Evolutionary conservation across 2,113 vertebrate genomes (phyloP), one percentile per base, ranked within the genome.

Genomic region (Chaenogobius annularis): DNA sequence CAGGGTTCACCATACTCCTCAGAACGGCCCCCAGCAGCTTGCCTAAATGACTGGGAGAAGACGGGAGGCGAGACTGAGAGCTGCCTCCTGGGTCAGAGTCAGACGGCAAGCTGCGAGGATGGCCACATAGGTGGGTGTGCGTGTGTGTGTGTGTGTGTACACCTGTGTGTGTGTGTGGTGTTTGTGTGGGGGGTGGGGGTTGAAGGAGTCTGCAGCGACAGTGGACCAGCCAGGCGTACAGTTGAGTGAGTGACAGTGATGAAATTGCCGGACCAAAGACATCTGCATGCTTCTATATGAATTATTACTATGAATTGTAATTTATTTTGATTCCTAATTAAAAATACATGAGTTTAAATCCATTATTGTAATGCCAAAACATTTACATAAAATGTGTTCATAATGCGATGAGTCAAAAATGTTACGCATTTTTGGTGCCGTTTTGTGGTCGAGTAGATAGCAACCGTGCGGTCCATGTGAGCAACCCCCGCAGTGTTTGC

Each of bases 21-120:
- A 0, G 75, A 40, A 10, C 17, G 52, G 68, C 72, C 52, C 63
- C 69, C 75, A 20, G 70, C 66, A 23, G 72, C 67, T 77, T 68
- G 55, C 59, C 61, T 72, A 64, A 80, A 75, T 70, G 75, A 69
- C 68, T 17, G 66, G 50, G 20, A 37, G 64, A n/a, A 43, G 54
- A 47, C 64, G 22, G 72, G 59, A 75, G 63, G 5, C n/a, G 5
- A 58, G 19, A 65, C 12, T 48, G 26, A 37, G 55, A 0, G 31
- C 56, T 75, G 31, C 55, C 73, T 46, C 20, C 23, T 11, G 12
- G 81, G 84, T 82, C 73, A 81, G 67, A 10, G 35, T 59, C 62
- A 69, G 71, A 70, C 44, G n/a, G 73, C 77, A 69, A 71, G 83
- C 65, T 44, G 81, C 31, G 84, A 75, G 11, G 80, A 64, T 19